Evolutionary conservation across 1,140 invertebrate species (phyloP), one percentile per base, ranked within the genome.

Genomic region (Chrysopa pallens): DNA sequence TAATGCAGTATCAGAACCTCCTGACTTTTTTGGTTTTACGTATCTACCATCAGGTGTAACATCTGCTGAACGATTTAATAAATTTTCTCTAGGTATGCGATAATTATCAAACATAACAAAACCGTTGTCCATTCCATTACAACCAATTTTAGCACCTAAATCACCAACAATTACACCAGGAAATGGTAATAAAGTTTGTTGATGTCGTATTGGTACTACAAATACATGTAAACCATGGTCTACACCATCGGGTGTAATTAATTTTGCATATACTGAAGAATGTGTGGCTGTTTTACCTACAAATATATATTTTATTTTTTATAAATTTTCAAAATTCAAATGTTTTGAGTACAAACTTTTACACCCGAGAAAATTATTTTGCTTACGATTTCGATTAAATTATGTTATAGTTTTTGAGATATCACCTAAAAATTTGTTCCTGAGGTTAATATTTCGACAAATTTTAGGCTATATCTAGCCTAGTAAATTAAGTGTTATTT

Each of bases 71-170:
- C 78, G 78, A 61, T 94, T 93, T 9, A 96, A 66, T 8, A 96
- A 64, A 62, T 76, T 77, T 55, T 78, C 76, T 29, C 79, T 71
- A 11, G 88, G 83, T 53, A 95, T 80, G 47, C 73, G 63, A 60
- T 89, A 90, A 49, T 92, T 76, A 45, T 87, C 72, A 56, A 95
- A 93, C 54, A 85, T 73, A 37, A 91, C 60, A 57, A 92, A 92
- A 11, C 84, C 89, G 68, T 94, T 94, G 54, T 93, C 89, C 14
- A 92, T 60, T 31, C 88, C 88, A 63, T 93, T 88, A 1, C 89
- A 63, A 31, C 81, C 86, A 36, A 82, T 67, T 64, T 94, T 94
- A 54, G 81, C 76, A 1, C 90, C 90, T 69, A 93, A 83, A 59
- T 94, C 88, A 8, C 78, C 78, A 17, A 81, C 65, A 9, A 62